Evolutionary conservation across 2,113 vertebrate genomes (phyloP), one percentile per base, ranked within the genome.

Genomic region (Promerops cafer): DNA sequence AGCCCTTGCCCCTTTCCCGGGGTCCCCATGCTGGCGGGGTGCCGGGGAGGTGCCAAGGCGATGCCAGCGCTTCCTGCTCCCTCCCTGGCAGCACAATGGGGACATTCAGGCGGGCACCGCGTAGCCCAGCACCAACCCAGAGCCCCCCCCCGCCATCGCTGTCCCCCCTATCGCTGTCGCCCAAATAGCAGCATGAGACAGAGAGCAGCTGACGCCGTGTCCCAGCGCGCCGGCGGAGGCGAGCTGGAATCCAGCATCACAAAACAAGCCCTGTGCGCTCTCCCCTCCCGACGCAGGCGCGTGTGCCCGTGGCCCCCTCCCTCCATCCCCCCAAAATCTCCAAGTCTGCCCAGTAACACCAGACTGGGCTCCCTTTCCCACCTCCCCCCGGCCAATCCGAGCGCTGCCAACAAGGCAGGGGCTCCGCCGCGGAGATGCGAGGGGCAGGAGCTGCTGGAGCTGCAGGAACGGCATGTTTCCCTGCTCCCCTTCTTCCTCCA

Each of bases 331-430:
- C 60, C 65, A 77, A 86, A 94, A 86, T 84, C 97, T 94, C 96
- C 75, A 91, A 95, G 74, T 97, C 97, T 97, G 92, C 97, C 94
- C 53, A 5, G 96, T 80, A 97, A 95, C 98, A 94, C 92, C 85
- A 27, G 56, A 47, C 33, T 8, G 50, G 39, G 77, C 79, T 86
- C 89, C 63, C 13, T 79, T 89, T 93, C 95, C 94, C 96, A 21
- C 40, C 61, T 47, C 33, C 3, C 40, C 60, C 11, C 11, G 33
- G 68, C 96, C 97, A 97, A 97, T 96, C 96, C 71, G 53, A 45
- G 35, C 18, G 7, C 66, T 92, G 92, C 79, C 89, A 85, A 3
- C 56, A 11, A 76, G 59, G 89, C 45, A 23, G 88, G 81, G 87
- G 63, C 54, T 78, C 26, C 3, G 65, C 14, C 3, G 69, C 83